A percentile compares a stretch with the other conserved stretches of the same genome.
Conservation (phyloP, 2,113 vertebrate genomes). For the Oncorhynchus mykiss region DNA sequence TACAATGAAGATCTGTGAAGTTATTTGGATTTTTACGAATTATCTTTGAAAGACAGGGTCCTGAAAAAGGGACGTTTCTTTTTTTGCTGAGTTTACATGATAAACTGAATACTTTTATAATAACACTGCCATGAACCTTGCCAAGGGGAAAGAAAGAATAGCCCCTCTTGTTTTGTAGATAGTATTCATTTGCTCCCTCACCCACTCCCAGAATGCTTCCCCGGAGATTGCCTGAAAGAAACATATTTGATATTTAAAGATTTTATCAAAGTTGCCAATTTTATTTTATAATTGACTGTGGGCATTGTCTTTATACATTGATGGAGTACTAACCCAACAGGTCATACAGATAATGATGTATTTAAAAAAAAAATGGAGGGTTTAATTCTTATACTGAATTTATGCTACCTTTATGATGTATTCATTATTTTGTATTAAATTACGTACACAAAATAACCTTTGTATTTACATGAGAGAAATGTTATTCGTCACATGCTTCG, state of each 20-base stretch:
- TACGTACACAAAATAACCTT: no score
- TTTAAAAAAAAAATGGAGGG: neutral
- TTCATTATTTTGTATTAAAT: no score
- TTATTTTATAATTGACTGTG: conserved; percentile 54
- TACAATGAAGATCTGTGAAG: no score
- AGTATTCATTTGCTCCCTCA: conserved; percentile 13
- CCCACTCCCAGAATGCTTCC: neutral
- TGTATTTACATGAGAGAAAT: no score
- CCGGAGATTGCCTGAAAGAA: neutral
- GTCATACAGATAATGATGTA: conserved; percentile 7
- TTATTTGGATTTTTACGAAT: no score
- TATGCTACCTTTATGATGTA: no score
- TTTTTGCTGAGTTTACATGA: conserved; percentile 35
- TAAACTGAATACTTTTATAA: conserved; percentile 45
- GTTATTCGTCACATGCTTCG: no score
- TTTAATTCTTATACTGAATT: no score
- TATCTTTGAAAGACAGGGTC: no score
- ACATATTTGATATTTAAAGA: conserved; percentile 33
- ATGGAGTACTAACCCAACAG: conserved; percentile 11
- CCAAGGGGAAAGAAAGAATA: conserved; percentile 29
- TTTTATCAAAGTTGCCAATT: conserved; percentile 60
- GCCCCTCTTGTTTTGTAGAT: conserved; percentile 34
- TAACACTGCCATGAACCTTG: conserved; percentile 34
- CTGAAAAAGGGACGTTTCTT: no score
- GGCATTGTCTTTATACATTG: conserved; percentile 10